Evolutionary conservation across 2,113 vertebrate species (phyloP).

Genomic region (Lepus americanus): DNA sequence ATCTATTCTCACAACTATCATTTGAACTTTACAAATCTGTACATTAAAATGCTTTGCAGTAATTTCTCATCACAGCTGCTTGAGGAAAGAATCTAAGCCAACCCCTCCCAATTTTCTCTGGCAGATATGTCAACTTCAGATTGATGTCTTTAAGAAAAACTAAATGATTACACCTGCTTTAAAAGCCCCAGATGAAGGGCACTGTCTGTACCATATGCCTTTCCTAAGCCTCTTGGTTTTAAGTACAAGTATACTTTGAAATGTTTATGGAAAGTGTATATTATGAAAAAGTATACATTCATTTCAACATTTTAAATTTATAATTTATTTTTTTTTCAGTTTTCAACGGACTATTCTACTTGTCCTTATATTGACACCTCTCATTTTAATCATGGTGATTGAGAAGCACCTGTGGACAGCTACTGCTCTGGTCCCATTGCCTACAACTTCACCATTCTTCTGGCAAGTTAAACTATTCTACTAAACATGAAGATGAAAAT

Average conservation of each 20-base stretch:
- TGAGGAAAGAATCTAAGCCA: background rate
- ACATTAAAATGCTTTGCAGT: background rate
- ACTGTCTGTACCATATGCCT: fast-evolving
- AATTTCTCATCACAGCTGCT: background rate
- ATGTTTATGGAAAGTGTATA: no score
- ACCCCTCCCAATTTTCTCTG: background rate
- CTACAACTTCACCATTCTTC: background rate
- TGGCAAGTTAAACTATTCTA: background rate
- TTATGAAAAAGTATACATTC: no score
- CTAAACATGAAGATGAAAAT: background rate
- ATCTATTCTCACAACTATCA: conserved; percentile 36
- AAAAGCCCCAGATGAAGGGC: no score
- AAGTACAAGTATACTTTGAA: background rate
- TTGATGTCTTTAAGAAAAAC: background rate
- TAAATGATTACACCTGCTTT: fast-evolving
- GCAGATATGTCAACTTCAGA: background rate
- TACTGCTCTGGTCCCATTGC: background rate
- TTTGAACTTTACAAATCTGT: conserved; percentile 50
- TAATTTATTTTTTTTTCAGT: no score
- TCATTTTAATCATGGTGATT: fast-evolving
- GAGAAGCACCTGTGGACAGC: fast-evolving
- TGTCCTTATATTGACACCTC: no score
- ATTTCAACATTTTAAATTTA: no score
- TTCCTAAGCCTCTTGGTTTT: background rate
- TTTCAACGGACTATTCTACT: no score